These are phyloP conservation scores for Darevskia nairensis DNA, from an alignment of 2,797 vertebrate genomes.

Conservation along the genomic window DNA sequence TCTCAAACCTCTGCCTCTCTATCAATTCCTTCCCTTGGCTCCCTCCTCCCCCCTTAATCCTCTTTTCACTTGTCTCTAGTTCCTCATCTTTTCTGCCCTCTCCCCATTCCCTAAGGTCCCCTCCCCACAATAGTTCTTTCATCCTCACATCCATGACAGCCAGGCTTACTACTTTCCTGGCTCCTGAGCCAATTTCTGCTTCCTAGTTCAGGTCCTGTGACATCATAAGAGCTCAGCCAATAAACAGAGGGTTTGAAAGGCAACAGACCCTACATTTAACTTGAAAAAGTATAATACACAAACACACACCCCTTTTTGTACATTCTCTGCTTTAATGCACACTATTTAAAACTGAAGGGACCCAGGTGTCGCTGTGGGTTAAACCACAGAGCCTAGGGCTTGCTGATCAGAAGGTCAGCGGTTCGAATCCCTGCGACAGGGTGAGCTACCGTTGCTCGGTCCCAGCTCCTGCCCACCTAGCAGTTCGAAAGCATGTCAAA, in stretches of 20 bases:
- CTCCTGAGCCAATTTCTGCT: too few relatives aligned
- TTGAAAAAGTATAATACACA: background rate
- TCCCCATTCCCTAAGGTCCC: background rate
- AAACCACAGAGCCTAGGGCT: too few relatives aligned
- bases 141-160: constrained; percentile 24
- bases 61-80: background rate
- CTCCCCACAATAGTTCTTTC: background rate
- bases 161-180: background rate
- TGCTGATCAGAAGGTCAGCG: too few relatives aligned
- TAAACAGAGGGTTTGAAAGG: background rate
- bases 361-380: too few relatives aligned
- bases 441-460: too few relatives aligned
- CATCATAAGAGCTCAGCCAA: constrained; percentile 28
- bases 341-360: background rate
- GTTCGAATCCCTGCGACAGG: too few relatives aligned
- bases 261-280: background rate
- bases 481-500: too few relatives aligned
- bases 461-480: too few relatives aligned
- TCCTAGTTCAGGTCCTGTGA: background rate
- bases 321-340: background rate
- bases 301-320: too few relatives aligned
- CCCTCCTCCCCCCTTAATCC: background rate
- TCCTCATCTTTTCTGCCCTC: background rate
- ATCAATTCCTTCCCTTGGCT: background rate
- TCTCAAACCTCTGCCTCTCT: background rate